Evolutionary conservation across 2,113 vertebrate species (phyloP), one percentile per base, ranked within the genome.

Genomic region (Gallinago media): DNA sequence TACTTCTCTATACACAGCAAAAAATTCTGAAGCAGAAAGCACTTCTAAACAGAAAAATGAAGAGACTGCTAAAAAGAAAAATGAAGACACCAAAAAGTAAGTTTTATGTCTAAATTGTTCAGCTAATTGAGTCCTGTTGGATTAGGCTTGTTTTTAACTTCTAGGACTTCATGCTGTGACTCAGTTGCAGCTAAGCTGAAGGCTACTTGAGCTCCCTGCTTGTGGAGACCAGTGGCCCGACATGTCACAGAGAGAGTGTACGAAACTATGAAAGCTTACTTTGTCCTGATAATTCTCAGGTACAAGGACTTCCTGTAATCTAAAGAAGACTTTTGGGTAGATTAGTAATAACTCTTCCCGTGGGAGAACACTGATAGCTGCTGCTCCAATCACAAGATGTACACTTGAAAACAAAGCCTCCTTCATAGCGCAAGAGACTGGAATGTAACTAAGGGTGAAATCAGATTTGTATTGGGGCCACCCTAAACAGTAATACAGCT

Each of bases 1-100:
- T 92, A 29, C 23, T 92, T 86, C n/a, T 96, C 46, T 90, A 12
- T 54, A 31, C 3, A 2, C 67, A 98, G 98, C 87, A 94, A 97
- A 93, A 65, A 96, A 76, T 56, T 25, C 97, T 86, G 98, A 96
- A 90, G 84, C 89, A 89, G 97, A 97, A 71, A 87, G 44, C 46
- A 32, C 65, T 59, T 85, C 85, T 54, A 73, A 76, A 87, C 31
- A 89, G 74, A 61, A 96, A 94, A 86, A 15, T 29, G 96, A 97
- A 80, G 97, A 98, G 58, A 65, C 82, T 15, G 96, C 73, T 44
- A 68, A 68, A 80, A 38, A 84, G 52, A 52, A 97, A 90, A 88
- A 20, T 26, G 96, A 97, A 92, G 97, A 98, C n/a, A 91, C 92
- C 89, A 98, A 97, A 92, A 70, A 90, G 95, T 96, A 88, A 95